A percentile compares a stretch with the other conserved stretches of the same genome.
Conservation (phyloP, 2,113 vertebrate genomes). For the Pterocles burchelli region DNA sequence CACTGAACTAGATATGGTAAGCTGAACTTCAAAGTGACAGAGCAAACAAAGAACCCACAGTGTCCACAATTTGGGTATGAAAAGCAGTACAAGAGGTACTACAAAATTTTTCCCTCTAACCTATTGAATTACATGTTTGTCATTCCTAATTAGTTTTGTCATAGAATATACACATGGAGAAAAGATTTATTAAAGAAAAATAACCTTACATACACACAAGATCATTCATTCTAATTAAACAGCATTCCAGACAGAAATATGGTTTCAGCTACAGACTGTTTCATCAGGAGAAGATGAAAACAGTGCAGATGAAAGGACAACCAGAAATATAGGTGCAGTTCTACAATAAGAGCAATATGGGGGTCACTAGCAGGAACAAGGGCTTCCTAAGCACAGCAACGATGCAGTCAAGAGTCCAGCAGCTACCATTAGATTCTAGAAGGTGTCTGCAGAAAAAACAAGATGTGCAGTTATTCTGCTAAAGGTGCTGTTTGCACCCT, state of each 20-base stretch:
- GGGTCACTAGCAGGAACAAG: neutral
- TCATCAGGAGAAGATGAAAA: conserved; percentile 15
- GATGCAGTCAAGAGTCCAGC: neutral
- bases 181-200: conserved; percentile 76
- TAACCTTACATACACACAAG: conserved; percentile 56
- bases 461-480: neutral
- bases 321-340: neutral
- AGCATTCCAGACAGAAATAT: conserved; percentile 56
- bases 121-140: conserved; percentile 62
- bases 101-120: conserved; percentile 18
- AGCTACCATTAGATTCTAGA: neutral
- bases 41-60: conserved; percentile 56
- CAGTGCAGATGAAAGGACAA: conserved; percentile 16
- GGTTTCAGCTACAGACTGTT: neutral
- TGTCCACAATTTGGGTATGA: conserved; percentile 23
- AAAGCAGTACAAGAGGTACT: conserved; percentile 30
- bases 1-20: neutral
- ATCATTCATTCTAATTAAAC: conserved; percentile 76
- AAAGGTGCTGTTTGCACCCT: neutral
- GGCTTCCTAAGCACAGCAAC: neutral
- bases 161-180: conserved; percentile 64
- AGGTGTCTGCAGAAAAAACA: neutral
- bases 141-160: conserved; percentile 73
- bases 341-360: neutral
- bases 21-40: conserved; percentile 39